Base-by-base conservation (phyloP, 2,888 invertebrate species). In the Meiosimyza decipiens region DNA sequence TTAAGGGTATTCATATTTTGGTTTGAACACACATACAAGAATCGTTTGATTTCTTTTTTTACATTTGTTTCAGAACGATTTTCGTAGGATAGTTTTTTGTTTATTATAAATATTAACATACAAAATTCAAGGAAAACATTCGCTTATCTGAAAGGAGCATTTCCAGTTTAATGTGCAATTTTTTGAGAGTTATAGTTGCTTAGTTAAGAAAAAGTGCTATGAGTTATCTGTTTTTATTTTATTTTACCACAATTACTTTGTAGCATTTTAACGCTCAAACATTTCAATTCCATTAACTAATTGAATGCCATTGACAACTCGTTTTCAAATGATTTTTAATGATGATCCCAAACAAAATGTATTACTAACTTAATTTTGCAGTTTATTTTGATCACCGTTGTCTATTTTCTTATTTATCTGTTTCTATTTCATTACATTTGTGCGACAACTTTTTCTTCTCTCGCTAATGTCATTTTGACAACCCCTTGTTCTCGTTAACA, bases 401-500 rank as follows among this genome's bases (percentile, higher is more conserved):
- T 66, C 73, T 71, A 71, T 18, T 79, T 73, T 76, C 52, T 70
- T 71, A 73, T 71, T 72, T 75, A 76, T 79, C 28, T 54, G 79
- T 80, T 82, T 77, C 80, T 82, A 82, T 82, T 81, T 82, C 77
- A 81, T 82, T 81, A 77, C 75, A 76, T 80, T 81, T 80, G 62
- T 49, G 77, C 76, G 76, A 77, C 75, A 81, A 80, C 2, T 60
- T 40, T 15, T 7, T 15, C 52, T 52, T 47, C 40, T 40, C 13
- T 57, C 52, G 11, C 22, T 68, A 18, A 52, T 52, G 40, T 16
- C 3, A 52, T 33, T 33, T 33, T 62, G 60, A 62, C 40, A 66
- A 66, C 52, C 63, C 40, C 33, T 64, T 54, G 13, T 40, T n/a
- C 47, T 62, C 47, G 40, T n/a, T 57, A 18, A 28, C 49, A 16